Base-by-base conservation (phyloP, 1,140 invertebrate species). In the Leptonema lineaticorne region DNA sequence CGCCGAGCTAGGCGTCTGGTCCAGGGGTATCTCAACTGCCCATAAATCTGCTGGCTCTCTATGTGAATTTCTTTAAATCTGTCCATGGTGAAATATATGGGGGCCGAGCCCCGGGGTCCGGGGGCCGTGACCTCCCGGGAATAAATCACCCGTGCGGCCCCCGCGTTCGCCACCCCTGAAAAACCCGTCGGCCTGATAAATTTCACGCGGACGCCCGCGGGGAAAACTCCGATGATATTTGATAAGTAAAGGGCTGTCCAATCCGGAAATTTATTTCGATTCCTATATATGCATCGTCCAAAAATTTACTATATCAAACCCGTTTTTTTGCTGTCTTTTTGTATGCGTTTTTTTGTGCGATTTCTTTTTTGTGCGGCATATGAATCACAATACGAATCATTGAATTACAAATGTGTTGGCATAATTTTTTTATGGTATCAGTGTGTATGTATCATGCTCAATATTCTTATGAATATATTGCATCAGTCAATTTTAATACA, bases 21-120 rank as follows among this genome's bases (percentile, higher is more conserved):
- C 20, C 56, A 3, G 24, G 56, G 56, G 56, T 62, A 62, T 62
- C 58, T 62, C 29, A 62, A 41, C 58, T 41, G 33, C 1, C 58
- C 29, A 62, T 62, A 62, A 62, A 62, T 62, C 58, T 62, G 58
- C 58, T 26, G 27, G n/a, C 14, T 16, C 58, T 53, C 58, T 67
- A 65, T 71, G 69, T 71, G 70, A 71, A 71, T 71, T 71, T 71
- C 70, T 71, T 71, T 71, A 71, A 71, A 71, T 71, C 70, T 71
- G 70, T 71, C 70, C 70, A 69, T 69, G 67, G 53, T 71, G 67
- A 71, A 69, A 69, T 69, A 71, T 66, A 63, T 33, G 66, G 69
- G 69, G 58, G 48, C 18, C 24, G 58, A 16, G 58, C 58, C 58
- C 58, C 30, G 11, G 58, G 20, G 58, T 28, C 29, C 65, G 65